Base-by-base conservation (phyloP, 2,888 invertebrate species). In the Acleris emargana region DNA sequence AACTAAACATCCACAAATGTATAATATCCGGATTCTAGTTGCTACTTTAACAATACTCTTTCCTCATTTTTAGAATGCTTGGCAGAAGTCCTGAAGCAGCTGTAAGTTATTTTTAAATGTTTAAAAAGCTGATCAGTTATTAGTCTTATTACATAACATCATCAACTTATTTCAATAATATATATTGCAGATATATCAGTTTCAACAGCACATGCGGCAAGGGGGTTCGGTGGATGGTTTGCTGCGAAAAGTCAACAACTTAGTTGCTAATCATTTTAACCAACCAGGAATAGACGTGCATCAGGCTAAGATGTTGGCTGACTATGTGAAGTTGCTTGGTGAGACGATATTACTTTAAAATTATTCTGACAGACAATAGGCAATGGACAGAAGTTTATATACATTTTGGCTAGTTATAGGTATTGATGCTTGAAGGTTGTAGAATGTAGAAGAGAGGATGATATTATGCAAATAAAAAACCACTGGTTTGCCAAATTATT, bases 81-180 rank as follows among this genome's bases (percentile, higher is more conserved):
- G 95, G 95, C 1, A 91, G 94, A 62, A 94, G 93, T 71, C 91
- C 94, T 62, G 96, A 95, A 69, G 95, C 95, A 25, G 94, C 95
- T 1, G 95, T 95, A 82, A 94, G 94, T 93, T 73, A 38, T 38
- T 38, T 38, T 38, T 11, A 38, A 38, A 45, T 45, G 13, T 45
- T 45, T n/a, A n/a, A 16, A 11, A 49, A 11, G 11, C 5, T 4
- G 2, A 42, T 5, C 53, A 20, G n/a, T n/a, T n/a, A n/a, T n/a
- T n/a, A n/a, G n/a, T n/a, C 42, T 20, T 42, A 3, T 54, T 38
- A 7, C 54, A 42, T 54, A 42, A 54, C 54, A 22, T 38, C 53
- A 20, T 20, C 54, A 20, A 51, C 11, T 38, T 3, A n/a, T 22
- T 13, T 9, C 4, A 1, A 9, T 45, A 28, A 28, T 43, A 11